phyloP scores from a whole-genome alignment of 1,140 invertebrate species.

The Trichonephila inaurata region DNA sequence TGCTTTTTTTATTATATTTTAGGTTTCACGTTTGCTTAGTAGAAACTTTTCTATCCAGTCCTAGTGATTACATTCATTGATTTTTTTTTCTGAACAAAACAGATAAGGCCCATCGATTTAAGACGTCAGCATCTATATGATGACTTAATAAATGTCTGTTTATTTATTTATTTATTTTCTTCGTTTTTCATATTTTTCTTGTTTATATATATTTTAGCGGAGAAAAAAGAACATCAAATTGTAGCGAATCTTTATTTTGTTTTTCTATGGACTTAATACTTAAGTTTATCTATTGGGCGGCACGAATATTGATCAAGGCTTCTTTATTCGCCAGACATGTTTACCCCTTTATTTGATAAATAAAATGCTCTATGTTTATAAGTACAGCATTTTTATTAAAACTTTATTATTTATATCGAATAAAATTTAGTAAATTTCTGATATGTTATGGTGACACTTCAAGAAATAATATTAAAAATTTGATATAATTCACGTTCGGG shows the following conservation, averaged over 20 bases:
- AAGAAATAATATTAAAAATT: no score
- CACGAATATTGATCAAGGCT: background rate
- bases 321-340: no score
- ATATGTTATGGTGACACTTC: no score
- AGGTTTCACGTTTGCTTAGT: slow-evolving; percentile 14
- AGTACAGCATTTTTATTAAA: no score
- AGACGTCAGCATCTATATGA: slow-evolving; percentile 55
- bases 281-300: background rate
- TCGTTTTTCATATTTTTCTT: background rate
- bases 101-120: slow-evolving; percentile 64
- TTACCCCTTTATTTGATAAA: no score
- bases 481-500: no score
- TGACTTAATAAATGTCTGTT: slow-evolving; percentile 70
- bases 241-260: background rate
- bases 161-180: slow-evolving; percentile 42
- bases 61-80: slow-evolving; percentile 63
- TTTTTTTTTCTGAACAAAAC: slow-evolving; percentile 49
- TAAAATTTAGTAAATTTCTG: no score
- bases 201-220: slow-evolving; percentile 4
- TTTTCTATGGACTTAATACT: background rate
- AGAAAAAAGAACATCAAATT: background rate
- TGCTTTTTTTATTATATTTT: slow-evolving; percentile 31
- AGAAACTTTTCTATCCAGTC: slow-evolving; percentile 61
- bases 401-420: no score
- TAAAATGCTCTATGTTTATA: no score